Evolutionary conservation across 1,140 invertebrate genomes (phyloP), one percentile per base, ranked within the genome.

Genomic region (Drusus annulatus): DNA sequence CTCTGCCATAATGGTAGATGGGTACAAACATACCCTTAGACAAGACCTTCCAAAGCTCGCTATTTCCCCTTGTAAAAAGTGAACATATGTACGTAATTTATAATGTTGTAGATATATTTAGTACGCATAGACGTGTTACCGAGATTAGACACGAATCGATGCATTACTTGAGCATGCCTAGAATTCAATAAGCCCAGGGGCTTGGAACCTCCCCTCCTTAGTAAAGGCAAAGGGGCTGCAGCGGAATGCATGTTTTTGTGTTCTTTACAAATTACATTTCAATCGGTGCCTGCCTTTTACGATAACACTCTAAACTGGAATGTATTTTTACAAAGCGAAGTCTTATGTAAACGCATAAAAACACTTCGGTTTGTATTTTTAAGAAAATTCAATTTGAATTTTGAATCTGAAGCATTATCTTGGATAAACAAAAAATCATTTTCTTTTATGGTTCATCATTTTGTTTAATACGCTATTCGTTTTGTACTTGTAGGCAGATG

Each of bases 201-300:
- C 15, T 73, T 62, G n/a, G 17, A 17, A 13, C 5, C 25, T 28
- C 58, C 79, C 51, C 73, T 62, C 74, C 51, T 16, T 7, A 23
- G 23, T 78, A 36, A 69, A 58, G 19, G n/a, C 19, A 21, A 60
- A 62, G 71, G 36, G 69, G 73, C 54, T 76, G 73, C 73, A 58
- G 45, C 58, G 69, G 73, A 81, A 81, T 81, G 80, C 80, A 77
- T 81, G 76, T 81, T 77, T 81, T 78, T 71, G 45, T 78, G 60
- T 74, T 81, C 58, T 78, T 78, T 78, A 77, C 76, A 81, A 81
- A 81, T 81, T 81, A 76, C 76, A 81, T 69, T 78, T 51, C 80
- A 58, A 76, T 73, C 76, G 76, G 45, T 76, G 25, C 36, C 63
- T 63, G 58, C 58, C 51, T 52, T 76, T 80, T 63, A 68, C 50